phyloP scores from a whole-genome alignment of 2,113 vertebrate species.

The Pollimyrus isidori region DNA sequence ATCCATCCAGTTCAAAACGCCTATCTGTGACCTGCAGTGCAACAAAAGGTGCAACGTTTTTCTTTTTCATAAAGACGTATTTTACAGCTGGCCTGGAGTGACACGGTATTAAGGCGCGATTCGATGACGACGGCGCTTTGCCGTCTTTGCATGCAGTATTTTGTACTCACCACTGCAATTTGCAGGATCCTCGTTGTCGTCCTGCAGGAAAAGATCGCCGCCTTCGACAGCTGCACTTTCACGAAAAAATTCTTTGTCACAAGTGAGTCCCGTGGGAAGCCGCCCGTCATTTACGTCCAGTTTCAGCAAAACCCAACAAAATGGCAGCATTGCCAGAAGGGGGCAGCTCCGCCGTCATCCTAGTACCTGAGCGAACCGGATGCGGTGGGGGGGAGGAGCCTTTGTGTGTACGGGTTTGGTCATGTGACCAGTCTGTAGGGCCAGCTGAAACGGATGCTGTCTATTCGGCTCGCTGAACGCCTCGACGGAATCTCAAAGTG shows the following conservation, averaged over 20 bases:
- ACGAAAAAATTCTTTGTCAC: slow-evolving; percentile 98
- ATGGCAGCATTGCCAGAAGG: background rate
- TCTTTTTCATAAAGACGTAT: background rate
- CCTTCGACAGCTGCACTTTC: slow-evolving; percentile 97
- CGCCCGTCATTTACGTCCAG: background rate
- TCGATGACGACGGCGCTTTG: background rate
- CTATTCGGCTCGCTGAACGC: background rate
- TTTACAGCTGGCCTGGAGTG: background rate
- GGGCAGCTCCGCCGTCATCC: background rate
- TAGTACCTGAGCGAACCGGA: background rate
- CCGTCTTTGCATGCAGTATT: background rate
- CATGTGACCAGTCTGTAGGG: background rate
- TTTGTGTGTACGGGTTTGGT: background rate
- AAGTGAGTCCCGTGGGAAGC: slow-evolving; percentile 66
- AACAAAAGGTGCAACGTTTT: slow-evolving; percentile 75
- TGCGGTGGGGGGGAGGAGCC: background rate
- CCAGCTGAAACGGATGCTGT: background rate
- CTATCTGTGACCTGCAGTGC: slow-evolving; percentile 92
- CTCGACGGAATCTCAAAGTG: background rate
- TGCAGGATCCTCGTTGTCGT: slow-evolving; percentile 87
- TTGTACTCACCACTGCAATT: slow-evolving; percentile 22
- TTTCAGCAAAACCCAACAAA: background rate
- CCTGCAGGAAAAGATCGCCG: slow-evolving; percentile 95
- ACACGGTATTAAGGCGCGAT: background rate
- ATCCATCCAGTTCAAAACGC: slow-evolving; percentile 97